phyloP scores from a whole-genome alignment of 2,797 vertebrate genomes.

The Myiothlypis chrysogaster region DNA sequence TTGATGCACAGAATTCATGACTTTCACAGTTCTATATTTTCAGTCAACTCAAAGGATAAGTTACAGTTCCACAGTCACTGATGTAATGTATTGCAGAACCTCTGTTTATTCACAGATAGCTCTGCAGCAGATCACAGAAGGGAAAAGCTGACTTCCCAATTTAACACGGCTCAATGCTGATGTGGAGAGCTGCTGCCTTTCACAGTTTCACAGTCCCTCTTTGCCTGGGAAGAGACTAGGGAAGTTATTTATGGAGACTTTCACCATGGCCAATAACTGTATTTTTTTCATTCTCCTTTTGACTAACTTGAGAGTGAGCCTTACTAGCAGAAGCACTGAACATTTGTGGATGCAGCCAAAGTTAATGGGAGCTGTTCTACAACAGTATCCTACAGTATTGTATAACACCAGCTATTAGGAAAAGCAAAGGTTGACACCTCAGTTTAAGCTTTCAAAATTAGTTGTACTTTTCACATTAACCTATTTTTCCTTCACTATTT shows the following conservation, averaged over 20 bases:
- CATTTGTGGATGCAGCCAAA: not conserved
- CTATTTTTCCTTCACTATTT: not conserved
- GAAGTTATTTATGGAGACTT: not conserved
- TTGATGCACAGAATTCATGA: not conserved
- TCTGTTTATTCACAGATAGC: not conserved
- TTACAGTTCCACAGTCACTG: not conserved
- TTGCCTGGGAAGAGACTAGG: not conserved
- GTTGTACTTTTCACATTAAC: not conserved
- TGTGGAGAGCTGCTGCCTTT: not conserved
- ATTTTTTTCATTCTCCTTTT: not conserved
- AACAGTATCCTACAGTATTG: not conserved
- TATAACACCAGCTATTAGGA: not conserved
- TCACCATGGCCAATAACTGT: not conserved
- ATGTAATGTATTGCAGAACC: not conserved
- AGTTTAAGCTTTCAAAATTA: not conserved
- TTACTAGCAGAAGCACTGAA: not conserved
- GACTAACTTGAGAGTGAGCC: not conserved
- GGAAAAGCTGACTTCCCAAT: not conserved
- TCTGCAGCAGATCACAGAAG: not conserved
- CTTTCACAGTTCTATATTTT: not conserved
- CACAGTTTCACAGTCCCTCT: not conserved
- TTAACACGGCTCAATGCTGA: not conserved
- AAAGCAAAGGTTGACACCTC: not conserved
- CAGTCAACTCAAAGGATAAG: not conserved
- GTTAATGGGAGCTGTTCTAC: not conserved